Percentiles rank a stretch among this genome's conserved stretches.
phyloP scores from a whole-genome alignment of 2,797 vertebrate genomes.

The Pantherophis alleghaniensis region DNA sequence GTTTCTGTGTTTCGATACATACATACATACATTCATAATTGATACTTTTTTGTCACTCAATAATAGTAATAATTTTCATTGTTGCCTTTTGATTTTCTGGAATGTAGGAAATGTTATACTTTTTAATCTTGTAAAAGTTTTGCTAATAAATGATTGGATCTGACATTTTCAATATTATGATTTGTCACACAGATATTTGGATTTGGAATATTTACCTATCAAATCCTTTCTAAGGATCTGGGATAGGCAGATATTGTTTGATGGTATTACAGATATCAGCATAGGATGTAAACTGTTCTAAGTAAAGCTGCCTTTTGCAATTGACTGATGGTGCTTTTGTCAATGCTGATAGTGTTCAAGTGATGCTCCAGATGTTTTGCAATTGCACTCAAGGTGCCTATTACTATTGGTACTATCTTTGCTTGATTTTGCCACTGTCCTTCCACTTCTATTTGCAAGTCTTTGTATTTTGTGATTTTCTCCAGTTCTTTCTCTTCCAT shows the following conservation, averaged over 20 bases:
- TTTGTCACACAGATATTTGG: background rate
- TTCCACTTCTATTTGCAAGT: background rate
- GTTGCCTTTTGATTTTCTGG: background rate
- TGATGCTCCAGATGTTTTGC: background rate
- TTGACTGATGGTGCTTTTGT: background rate
- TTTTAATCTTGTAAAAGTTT: background rate
- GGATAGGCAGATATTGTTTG: background rate
- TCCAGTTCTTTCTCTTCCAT: background rate
- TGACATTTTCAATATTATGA: background rate
- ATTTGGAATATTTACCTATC: background rate
- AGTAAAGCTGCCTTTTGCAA: background rate
- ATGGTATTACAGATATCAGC: background rate
- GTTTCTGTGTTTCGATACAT: background rate
- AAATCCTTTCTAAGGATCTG: background rate
- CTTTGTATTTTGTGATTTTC: background rate
- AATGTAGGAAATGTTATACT: background rate
- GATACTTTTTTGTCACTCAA: background rate
- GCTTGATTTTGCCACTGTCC: background rate
- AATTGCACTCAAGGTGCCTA: background rate
- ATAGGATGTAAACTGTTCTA: background rate
- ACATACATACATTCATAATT: background rate
- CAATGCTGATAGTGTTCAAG: background rate
- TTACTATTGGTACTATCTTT: background rate
- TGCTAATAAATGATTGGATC: background rate
- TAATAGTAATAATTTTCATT: background rate